A percentile compares a stretch with the other conserved stretches of the same genome.
phyloP scores from a whole-genome alignment of 30 jellyfish, hydroid and myxozoan species.

The Rhopilema esculentum region DNA sequence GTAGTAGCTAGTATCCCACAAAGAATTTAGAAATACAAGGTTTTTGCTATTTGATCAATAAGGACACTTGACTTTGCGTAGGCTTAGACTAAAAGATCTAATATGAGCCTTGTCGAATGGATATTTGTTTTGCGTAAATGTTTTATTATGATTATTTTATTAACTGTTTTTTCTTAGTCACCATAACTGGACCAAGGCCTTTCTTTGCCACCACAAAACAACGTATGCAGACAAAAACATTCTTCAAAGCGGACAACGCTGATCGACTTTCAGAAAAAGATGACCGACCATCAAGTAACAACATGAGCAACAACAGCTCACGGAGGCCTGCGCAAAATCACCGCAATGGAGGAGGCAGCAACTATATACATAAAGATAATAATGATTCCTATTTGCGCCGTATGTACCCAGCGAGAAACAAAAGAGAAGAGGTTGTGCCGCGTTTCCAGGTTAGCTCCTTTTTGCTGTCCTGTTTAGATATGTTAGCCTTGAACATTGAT shows the following conservation, averaged over 20 bases:
- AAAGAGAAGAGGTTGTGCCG: constrained; percentile 69
- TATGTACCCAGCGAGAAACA: constrained; percentile 46
- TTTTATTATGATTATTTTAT: too few relatives aligned
- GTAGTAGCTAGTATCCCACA: too few relatives aligned
- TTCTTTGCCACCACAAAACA: constrained; percentile 57
- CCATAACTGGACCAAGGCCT: constrained; percentile 67
- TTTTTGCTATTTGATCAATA: too few relatives aligned
- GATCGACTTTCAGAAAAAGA: constrained; percentile 68
- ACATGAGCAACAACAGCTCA: constrained; percentile 19
- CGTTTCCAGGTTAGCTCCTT: constrained; percentile 64
- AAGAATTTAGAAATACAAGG: too few relatives aligned
- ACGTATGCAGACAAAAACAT: constrained; percentile 64
- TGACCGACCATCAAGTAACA: constrained; percentile 36
- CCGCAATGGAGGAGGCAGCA: constrained; percentile 43
- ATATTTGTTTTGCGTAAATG: not conserved
- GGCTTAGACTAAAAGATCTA: too few relatives aligned
- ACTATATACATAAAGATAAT: constrained; percentile 43
- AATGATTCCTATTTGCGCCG: constrained; percentile 30
- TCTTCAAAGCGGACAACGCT: constrained; percentile 70
- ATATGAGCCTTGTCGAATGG: too few relatives aligned
- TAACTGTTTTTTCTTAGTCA: too few relatives aligned
- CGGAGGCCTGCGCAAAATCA: constrained; percentile 44
- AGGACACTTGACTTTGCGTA: too few relatives aligned
- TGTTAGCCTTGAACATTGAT: too few relatives aligned
- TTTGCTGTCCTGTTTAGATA: too few relatives aligned